phyloP scores from a whole-genome alignment of 2,888 invertebrate genomes.

The Metallyticus violacea region DNA sequence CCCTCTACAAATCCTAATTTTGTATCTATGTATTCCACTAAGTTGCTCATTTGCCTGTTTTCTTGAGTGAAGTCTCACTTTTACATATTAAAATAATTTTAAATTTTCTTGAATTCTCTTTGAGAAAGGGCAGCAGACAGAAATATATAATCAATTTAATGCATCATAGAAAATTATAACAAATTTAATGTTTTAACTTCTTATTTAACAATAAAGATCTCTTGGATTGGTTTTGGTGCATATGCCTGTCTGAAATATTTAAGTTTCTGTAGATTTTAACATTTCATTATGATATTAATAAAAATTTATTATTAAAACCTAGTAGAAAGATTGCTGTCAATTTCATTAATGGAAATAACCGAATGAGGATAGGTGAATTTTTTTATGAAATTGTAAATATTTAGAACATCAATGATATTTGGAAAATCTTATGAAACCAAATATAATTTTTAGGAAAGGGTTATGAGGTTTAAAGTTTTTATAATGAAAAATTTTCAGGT shows the following conservation, averaged over 20 bases:
- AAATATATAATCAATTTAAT: not conserved
- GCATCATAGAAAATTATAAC: not conserved
- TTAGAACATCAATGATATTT: too few relatives aligned
- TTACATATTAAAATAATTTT: not conserved
- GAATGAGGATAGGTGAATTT: too few relatives aligned
- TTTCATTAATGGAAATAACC: not conserved
- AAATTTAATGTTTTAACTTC: not conserved
- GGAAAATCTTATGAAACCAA: too few relatives aligned
- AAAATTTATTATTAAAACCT: not conserved
- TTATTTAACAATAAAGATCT: not conserved
- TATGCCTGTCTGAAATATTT: not conserved
- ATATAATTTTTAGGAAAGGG: too few relatives aligned
- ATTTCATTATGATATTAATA: not conserved
- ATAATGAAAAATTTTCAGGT: too few relatives aligned
- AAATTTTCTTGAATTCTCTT: not conserved
- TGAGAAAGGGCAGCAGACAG: constrained; percentile 17
- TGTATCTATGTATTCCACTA: not conserved
- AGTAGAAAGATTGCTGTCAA: not conserved
- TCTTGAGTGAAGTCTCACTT: not conserved
- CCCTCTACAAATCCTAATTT: not conserved
- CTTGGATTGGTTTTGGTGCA: not conserved
- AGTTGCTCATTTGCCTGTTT: not conserved
- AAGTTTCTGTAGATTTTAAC: not conserved
- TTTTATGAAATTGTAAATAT: too few relatives aligned
- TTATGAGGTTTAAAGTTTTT: too few relatives aligned